Percentiles rank a stretch among this genome's conserved stretches.
These are phyloP conservation scores for Rhagonycha fulva DNA, from an alignment of 2,888 invertebrate genomes.

Conservation along the genomic window DNA sequence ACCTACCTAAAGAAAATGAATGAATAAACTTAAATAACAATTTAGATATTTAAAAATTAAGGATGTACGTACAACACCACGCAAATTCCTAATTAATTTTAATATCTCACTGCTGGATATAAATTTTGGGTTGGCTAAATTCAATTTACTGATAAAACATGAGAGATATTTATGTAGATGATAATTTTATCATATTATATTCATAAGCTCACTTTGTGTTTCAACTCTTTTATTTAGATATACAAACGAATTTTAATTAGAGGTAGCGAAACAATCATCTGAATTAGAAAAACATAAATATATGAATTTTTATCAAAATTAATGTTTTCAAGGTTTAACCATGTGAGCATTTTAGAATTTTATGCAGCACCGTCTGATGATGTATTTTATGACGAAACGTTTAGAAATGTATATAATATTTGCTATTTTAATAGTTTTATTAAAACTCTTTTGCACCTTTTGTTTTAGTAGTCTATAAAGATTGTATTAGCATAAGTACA, in stretches of 20 bases:
- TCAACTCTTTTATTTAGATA: neutral
- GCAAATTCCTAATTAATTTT: constrained; percentile 2
- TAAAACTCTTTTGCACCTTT: neutral
- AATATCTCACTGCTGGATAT: neutral
- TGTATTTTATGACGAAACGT: too few relatives aligned
- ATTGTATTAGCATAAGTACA: neutral
- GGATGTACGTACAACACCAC: constrained; percentile 4
- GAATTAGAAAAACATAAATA: too few relatives aligned
- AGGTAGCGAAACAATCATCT: neutral
- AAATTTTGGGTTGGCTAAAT: neutral
- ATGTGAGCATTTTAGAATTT: too few relatives aligned
- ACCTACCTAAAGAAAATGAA: constrained; percentile 42
- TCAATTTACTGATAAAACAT: neutral
- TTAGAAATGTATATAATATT: too few relatives aligned
- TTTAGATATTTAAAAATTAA: constrained; percentile 13
- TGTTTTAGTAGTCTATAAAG: neutral
- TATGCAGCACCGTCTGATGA: too few relatives aligned
- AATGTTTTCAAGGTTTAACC: too few relatives aligned
- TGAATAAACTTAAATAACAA: constrained; percentile 40
- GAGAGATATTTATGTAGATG: neutral
- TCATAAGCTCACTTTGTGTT: neutral
- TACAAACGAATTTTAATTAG: neutral
- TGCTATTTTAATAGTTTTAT: too few relatives aligned
- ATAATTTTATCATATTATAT: neutral
- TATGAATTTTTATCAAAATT: too few relatives aligned